Percentiles rank a stretch among this genome's conserved stretches.
phyloP scores from a whole-genome alignment of 2,888 invertebrate species.

The Pammene aurita region DNA sequence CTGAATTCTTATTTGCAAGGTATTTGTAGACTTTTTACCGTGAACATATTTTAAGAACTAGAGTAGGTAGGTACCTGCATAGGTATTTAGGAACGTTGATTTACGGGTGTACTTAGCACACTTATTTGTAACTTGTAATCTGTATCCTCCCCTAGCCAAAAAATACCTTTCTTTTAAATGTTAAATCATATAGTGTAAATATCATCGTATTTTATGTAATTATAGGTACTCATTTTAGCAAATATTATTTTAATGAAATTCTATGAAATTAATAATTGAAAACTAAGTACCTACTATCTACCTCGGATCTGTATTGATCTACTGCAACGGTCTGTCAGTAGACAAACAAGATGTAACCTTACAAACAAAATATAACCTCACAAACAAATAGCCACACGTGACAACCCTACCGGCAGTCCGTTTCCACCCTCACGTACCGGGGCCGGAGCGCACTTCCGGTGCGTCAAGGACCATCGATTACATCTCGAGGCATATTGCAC shows the following conservation, averaged over 20 bases:
- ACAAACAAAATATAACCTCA: not conserved
- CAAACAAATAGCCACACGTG: not conserved
- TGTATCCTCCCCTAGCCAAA: too few species aligned
- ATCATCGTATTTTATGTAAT: too few species aligned
- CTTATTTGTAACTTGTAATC: too few species aligned
- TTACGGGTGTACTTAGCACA: not conserved
- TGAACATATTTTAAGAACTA: not conserved
- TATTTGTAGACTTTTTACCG: constrained; percentile 1
- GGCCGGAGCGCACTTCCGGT: constrained; percentile 63
- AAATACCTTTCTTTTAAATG: too few species aligned
- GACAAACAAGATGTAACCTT: not conserved
- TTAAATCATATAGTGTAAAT: too few species aligned
- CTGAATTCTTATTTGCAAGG: not conserved
- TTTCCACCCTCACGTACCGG: constrained; percentile 69
- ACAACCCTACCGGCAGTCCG: constrained; percentile 29
- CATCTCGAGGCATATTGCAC: constrained; percentile 76
- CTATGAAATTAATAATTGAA: too few species aligned
- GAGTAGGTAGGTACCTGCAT: too few species aligned
- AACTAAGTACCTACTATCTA: too few species aligned
- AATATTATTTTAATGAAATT: too few species aligned
- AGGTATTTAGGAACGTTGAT: not conserved
- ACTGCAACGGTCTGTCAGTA: not conserved
- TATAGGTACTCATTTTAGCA: too few species aligned
- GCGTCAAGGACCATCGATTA: constrained; percentile 76
- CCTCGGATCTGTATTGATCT: not conserved